Conservation (phyloP, 2,888 invertebrate species). For the Carcina quercana region DNA sequence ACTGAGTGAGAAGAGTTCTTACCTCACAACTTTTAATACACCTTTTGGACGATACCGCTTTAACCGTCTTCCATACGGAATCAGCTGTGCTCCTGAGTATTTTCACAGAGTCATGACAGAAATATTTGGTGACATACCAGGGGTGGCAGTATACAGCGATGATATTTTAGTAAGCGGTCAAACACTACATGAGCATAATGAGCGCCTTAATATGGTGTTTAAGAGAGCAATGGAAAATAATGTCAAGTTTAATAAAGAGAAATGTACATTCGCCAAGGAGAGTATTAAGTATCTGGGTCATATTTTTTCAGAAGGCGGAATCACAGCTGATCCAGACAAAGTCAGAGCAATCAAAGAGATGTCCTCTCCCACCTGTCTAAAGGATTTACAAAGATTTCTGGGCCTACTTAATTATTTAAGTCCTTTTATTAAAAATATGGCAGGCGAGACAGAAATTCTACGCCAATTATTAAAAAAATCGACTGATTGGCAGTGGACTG, state of each 20-base stretch:
- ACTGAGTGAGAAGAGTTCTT: conserved; percentile 5
- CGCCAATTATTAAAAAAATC: conserved; percentile 1
- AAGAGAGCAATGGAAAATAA: conserved; percentile 1
- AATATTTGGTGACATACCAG: conserved; percentile 1
- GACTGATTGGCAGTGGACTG: conserved; percentile 1
- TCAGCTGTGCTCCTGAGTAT: conserved; percentile 1
- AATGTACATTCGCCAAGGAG: conserved; percentile 2
- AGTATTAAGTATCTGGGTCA: conserved; percentile 6
- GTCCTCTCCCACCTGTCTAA: background rate
- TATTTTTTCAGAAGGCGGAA: conserved; percentile 1
- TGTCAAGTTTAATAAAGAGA: conserved; percentile 8
- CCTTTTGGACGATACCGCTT: conserved; percentile 5
- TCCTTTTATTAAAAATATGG: background rate
- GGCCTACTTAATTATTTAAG: conserved; percentile 1
- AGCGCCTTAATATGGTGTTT: background rate
- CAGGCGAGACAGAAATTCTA: background rate
- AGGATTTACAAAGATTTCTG: conserved; percentile 1
- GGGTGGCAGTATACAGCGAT: conserved; percentile 1
- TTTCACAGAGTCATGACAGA: conserved; percentile 3
- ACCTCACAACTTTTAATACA: conserved; percentile 5
- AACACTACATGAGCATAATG: conserved; percentile 1
- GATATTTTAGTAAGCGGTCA: conserved; percentile 1
- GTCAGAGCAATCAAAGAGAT: conserved; percentile 1
- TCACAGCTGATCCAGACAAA: conserved; percentile 4
- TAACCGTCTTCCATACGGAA: conserved; percentile 3